Evolutionary conservation across 2,888 invertebrate genomes (phyloP), one percentile per base, ranked within the genome.

Genomic region (Acheta domesticus): DNA sequence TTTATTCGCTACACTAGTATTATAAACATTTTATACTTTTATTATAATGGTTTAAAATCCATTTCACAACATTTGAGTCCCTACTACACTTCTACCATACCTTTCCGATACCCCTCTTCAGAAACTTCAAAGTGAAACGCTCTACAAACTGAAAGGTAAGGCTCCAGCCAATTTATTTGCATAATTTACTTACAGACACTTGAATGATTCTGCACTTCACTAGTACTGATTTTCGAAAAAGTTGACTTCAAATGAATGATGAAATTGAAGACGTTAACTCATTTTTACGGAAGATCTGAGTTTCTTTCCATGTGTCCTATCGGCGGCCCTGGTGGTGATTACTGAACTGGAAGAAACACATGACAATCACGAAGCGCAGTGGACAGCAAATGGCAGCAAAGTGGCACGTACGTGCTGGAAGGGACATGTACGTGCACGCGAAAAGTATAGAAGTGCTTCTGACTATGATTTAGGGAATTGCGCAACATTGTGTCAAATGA

Each of bases 231-330:
- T 62, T 62, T 62, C 62, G 16, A 14, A n/a, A 62, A 62, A 62
- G n/a, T 62, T 62, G 62, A 19, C 62, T 62, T 62, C 62, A n/a
- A 19, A 19, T 62, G 14, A 14, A 62, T n/a, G 62, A 62, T 62
- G n/a, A 62, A 62, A 19, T n/a, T n/a, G 62, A 62, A 62, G 62
- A 62, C 62, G 62, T 62, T 62, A 62, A 62, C 62, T 62, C 62
- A 62, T 62, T 19, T 62, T 62, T 62, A n/a, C 62, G n/a, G 62
- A 62, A 19, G 62, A 62, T 62, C 62, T 16, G 62, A 14, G 62
- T 19, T 62, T 19, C 62, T 62, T 62, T 62, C 62, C 62, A 62
- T 62, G 62, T 62, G 62, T 62, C 62, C n/a, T 62, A 14, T 19
- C 62, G 62, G 14, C 62, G 62, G 62, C 14, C n/a, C 62, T 62